Percentiles rank a stretch among this genome's conserved stretches.
Evolutionary conservation across 2,888 invertebrate species (phyloP).

Genomic region (Brachycybe producta): DNA sequence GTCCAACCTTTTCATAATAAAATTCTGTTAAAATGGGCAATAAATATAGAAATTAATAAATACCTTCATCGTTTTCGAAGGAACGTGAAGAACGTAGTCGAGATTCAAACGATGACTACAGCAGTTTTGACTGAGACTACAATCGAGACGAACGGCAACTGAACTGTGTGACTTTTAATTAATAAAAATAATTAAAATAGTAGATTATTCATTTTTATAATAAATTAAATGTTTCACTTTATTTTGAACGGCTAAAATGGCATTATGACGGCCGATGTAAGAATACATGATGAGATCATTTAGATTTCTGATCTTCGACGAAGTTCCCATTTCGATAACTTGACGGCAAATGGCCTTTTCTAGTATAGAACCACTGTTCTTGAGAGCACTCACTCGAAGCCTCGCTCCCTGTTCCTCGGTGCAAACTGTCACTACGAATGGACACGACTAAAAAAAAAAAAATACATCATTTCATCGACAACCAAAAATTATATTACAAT

Average conservation of each 20-base stretch:
- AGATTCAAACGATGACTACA: neutral
- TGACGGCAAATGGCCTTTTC: neutral
- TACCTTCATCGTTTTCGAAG: neutral
- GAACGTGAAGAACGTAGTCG: neutral
- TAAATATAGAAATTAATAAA: neutral
- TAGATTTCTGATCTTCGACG: slow-evolving; percentile 3
- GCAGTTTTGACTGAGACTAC: slow-evolving; percentile 3
- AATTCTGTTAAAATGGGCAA: neutral
- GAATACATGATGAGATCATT: slow-evolving; percentile 1
- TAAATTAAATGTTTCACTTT: neutral
- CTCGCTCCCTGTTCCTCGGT: neutral
- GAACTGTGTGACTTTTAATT: slow-evolving; percentile 2
- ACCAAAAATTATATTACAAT: no score
- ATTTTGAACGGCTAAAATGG: neutral
- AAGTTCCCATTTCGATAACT: neutral
- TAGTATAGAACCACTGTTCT: neutral
- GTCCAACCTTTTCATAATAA: neutral
- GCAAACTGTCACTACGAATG: slow-evolving; percentile 16
- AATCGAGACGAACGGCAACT: slow-evolving; percentile 4
- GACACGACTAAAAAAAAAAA: slow-evolving; percentile 25
- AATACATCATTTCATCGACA: no score
- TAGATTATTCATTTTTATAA: no score
- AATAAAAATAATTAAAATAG: no score
- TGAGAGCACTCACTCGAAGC: neutral
- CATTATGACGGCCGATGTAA: slow-evolving; percentile 1